These are phyloP conservation scores for Callipepla californica DNA, from an alignment of 2,113 vertebrate species.

Conservation along the genomic window DNA sequence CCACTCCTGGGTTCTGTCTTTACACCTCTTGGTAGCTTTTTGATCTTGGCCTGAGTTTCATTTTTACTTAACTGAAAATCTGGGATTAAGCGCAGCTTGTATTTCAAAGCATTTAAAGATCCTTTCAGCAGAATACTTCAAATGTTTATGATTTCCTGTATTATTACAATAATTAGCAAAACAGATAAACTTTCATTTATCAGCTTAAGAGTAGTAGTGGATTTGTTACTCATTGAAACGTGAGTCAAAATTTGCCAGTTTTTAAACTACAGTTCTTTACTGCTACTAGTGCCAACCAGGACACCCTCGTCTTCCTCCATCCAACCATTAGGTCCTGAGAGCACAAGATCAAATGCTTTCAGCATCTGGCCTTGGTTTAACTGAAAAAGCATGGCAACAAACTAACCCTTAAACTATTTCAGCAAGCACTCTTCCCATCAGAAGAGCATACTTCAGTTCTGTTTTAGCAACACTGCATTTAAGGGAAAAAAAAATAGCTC, in stretches of 20 bases:
- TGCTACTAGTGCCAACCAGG: not conserved
- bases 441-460: not conserved
- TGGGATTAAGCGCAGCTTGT: not conserved
- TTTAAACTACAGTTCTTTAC: not conserved
- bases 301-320: not conserved
- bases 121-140: not conserved
- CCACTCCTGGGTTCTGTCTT: not conserved
- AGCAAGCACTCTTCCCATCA: not conserved
- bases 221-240: not conserved
- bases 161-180: not conserved
- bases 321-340: not conserved
- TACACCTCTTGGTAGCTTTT: not conserved
- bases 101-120: not conserved
- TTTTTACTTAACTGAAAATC: not conserved
- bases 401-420: not conserved
- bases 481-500: not conserved
- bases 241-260: not conserved
- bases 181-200: not conserved
- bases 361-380: not conserved
- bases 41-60: not conserved
- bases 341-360: not conserved
- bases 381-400: not conserved
- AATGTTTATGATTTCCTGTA: not conserved
- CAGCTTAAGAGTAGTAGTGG: accelerated
- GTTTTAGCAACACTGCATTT: slow-evolving; percentile 34